Base-by-base conservation (phyloP, 2,888 invertebrate species). In the Caenorhabditis plicata region DNA sequence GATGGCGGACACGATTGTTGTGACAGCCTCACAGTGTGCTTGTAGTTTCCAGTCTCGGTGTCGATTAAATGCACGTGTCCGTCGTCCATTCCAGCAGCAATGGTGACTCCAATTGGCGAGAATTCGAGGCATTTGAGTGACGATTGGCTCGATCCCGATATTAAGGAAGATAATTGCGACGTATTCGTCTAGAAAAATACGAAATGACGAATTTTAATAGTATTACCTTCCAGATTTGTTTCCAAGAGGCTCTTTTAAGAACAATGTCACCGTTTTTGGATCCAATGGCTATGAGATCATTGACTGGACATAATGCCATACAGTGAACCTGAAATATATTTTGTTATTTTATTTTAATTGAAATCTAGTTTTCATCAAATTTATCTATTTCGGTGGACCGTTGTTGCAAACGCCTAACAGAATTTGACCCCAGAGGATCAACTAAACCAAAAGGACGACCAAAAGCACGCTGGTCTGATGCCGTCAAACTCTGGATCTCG, bases 161-260 rank as follows among this genome's bases (percentile, higher is more conserved):
- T 9, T 9, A 27, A 27, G 8, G 8, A 27, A 27, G 8, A 27
- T 27, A 9, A n/a, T 42, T 42, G 42, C 13, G 42, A 31, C 3
- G 31, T 15, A 20, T 29, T 29, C 1, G 22, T 36, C 36, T 9
- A 27, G 13, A 27, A 7, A 9, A 9, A 7, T 9, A 27, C 29
- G 13, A 27, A 27, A 27, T 9, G 13, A 27, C 29, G 13, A 27
- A 13, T 27, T 27, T 27, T 27, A 9, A 7, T 27, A 7, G 8
- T 7, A 27, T 27, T 27, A 75, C 73, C 60, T 72, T 72, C 77
- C 77, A 77, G 29, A 74, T 70, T n/a, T 62, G 70, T 43, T 75
- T 77, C 72, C 76, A 73, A 8, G 57, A 51, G 5, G 45, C 54
- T 22, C 76, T 49, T 41, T 73, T 73, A 32, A 77, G 26, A 26